Conservation (phyloP, 2,888 invertebrate species). For the Mesochorus sp. region DNA sequence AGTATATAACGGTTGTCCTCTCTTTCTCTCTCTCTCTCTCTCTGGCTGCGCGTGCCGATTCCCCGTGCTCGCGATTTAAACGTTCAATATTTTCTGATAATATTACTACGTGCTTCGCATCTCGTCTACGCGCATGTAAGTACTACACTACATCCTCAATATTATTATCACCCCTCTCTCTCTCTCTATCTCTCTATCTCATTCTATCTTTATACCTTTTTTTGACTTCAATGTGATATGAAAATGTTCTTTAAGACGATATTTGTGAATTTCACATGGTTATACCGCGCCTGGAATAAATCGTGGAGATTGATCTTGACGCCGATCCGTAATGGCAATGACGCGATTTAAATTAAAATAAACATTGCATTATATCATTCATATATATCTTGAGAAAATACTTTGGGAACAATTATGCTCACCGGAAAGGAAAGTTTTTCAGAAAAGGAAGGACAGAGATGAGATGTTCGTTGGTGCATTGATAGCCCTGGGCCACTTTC, state of each 20-base stretch:
- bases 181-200: not conserved
- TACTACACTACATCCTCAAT: too few relatives aligned
- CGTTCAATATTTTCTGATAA: slow-evolving; percentile 68
- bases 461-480: slow-evolving; percentile 14
- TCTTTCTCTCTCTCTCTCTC: too few relatives aligned
- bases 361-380: too few relatives aligned
- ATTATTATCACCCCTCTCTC: slow-evolving; percentile 2
- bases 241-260: too few relatives aligned
- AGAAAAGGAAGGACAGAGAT: not conserved
- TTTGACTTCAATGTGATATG: too few relatives aligned
- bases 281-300: too few relatives aligned
- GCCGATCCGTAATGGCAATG: too few relatives aligned
- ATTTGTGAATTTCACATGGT: too few relatives aligned
- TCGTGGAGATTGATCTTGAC: too few relatives aligned
- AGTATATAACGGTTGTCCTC: slow-evolving; percentile 15
- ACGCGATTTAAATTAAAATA: too few relatives aligned
- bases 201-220: not conserved
- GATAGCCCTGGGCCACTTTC: slow-evolving; percentile 28
- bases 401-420: not conserved
- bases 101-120: slow-evolving; percentile 61
- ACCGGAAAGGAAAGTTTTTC: not conserved
- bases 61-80: slow-evolving; percentile 65
- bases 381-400: too few relatives aligned
- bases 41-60: slow-evolving; percentile 66
- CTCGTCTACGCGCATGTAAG: slow-evolving; percentile 43